Evolutionary conservation across 2,888 invertebrate genomes (phyloP).

Genomic region (Hirtodrosophila confusa): DNA sequence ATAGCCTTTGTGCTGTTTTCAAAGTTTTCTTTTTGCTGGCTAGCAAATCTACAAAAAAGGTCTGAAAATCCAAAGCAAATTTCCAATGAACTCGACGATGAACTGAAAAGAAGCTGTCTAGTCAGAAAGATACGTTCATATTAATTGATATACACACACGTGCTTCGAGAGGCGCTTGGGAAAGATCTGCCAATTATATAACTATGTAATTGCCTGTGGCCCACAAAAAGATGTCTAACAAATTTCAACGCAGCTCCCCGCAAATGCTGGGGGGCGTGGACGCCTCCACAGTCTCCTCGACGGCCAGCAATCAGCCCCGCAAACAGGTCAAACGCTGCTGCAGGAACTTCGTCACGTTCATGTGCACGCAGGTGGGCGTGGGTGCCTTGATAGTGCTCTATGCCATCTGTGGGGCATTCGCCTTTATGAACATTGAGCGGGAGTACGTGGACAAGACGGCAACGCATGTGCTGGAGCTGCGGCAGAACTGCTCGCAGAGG

Average conservation of each 20-base stretch:
- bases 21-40: constrained; percentile 14
- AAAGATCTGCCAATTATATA: constrained; percentile 46
- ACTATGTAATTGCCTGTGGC: constrained; percentile 48
- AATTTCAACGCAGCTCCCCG: constrained; percentile 70
- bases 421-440: constrained; percentile 91
- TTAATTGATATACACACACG: too few species aligned
- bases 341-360: constrained; percentile 93
- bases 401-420: constrained; percentile 92
- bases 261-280: constrained; percentile 35
- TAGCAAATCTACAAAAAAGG: constrained; percentile 13
- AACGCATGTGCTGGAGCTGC: constrained; percentile 85
- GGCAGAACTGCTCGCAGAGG: constrained; percentile 86
- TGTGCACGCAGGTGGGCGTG: constrained; percentile 96
- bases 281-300: constrained; percentile 86
- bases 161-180: too few species aligned
- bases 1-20: constrained; percentile 64
- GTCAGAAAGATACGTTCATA: too few species aligned
- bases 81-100: constrained; percentile 41
- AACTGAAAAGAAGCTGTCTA: not conserved
- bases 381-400: constrained; percentile 94
- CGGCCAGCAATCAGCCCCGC: constrained; percentile 88
- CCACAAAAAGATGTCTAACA: constrained; percentile 51
- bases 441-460: constrained; percentile 85
- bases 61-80: constrained; percentile 19
- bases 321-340: constrained; percentile 94